Base-by-base conservation (phyloP, 2,888 invertebrate genomes). In the Adelognathus sp. region DNA sequence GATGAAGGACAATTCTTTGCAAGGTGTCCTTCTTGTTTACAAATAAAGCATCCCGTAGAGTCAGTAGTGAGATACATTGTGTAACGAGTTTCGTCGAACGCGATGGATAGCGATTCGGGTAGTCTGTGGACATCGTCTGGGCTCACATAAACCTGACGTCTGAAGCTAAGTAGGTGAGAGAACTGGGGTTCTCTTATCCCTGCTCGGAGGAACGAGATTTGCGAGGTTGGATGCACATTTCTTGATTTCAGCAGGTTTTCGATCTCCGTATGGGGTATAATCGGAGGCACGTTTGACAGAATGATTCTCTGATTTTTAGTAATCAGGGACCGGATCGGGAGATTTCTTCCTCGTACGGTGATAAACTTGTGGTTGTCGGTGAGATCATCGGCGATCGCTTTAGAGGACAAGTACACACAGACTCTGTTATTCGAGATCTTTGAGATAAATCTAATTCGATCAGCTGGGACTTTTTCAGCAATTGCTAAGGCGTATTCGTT, bases 261-360 rank as follows among this genome's bases (percentile, higher is more conserved):
- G 21, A 85, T 69, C 14, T 71, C 33, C 1, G 7, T 44, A 50
- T 83, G 67, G 4, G 83, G 81, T 2, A 82, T 84, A 0, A 81
- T 75, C 3, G 83, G 82, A 46, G 78, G 80, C 0, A 81, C 80
- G 58, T 83, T 85, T 6, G 81, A 84, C 0, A 82, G 7, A 0
- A 82, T 76, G 18, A 76, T 72, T 41, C 76, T 63, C 29, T 66
- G 56, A 33, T 72, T 77, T 11, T 44, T 54, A 2, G 82, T 80
- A 5, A 86, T 78, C 16, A 85, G 60, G 41, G 82, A 80, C 7
- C 83, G 75, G 6, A 81, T 79, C 60, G 31, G n/a, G 2, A 81
- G 52, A 2, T 36, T n/a, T 5, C 18, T 36, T 7, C 69, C 61
- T 14, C 33, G 54, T 9, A 85, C 58, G 29, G 4, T 24, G 4